Percentiles rank a stretch among this genome's conserved stretches.
Evolutionary conservation across 2,113 vertebrate genomes (phyloP).

Genomic region (Nicator chloris): DNA sequence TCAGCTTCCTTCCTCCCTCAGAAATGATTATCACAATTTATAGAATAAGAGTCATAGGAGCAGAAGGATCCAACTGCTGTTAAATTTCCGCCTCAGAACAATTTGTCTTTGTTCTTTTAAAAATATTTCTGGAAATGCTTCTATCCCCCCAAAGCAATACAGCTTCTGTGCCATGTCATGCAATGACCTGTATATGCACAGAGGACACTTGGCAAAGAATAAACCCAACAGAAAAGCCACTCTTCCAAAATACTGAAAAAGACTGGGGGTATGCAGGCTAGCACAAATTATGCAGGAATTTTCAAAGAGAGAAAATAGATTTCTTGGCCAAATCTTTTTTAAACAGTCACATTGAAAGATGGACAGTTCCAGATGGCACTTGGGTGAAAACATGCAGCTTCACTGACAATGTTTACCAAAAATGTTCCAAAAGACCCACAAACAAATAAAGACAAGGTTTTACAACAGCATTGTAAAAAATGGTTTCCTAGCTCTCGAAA

Average conservation of each 20-base stretch:
- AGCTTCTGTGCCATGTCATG: background rate
- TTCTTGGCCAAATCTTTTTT: background rate
- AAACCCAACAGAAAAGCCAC: background rate
- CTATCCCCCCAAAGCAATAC: background rate
- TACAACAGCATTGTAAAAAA: background rate
- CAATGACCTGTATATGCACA: background rate
- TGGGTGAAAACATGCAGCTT: background rate
- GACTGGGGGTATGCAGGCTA: accelerated
- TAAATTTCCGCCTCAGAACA: background rate
- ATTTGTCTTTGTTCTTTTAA: background rate
- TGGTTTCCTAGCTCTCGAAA: background rate
- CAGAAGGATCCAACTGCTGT: background rate
- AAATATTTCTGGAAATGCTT: background rate
- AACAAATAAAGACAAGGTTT: background rate
- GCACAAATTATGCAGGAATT: background rate
- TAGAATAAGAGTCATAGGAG: background rate
- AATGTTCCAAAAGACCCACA: background rate
- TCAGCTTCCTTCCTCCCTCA: background rate
- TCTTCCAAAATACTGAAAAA: background rate
- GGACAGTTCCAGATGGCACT: background rate
- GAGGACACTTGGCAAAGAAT: background rate
- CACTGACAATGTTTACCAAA: background rate
- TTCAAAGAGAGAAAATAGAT: background rate
- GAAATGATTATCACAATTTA: background rate
- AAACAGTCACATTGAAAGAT: background rate